Evolutionary conservation across 2,888 invertebrate species (phyloP), one percentile per base, ranked within the genome.

Genomic region (Dugesia japonica): DNA sequence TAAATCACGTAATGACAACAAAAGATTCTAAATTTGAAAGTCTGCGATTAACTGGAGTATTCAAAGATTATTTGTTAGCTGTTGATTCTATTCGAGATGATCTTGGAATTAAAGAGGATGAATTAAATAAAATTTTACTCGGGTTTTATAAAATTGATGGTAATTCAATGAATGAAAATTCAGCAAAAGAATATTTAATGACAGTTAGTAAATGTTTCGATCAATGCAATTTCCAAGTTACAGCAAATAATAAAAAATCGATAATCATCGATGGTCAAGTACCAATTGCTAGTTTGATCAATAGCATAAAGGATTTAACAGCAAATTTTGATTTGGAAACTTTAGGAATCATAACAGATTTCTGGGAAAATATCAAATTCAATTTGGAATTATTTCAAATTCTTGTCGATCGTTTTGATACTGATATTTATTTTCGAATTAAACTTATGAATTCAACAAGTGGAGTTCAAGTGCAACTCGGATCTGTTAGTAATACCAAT

Each of bases 361-460:
- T 81, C 79, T 83, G 82, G 82, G 81, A 82, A 31, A 81, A 81
- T 71, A 74, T 82, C 27, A 82, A 81, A 77, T 17, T 75, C 74
- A 72, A 71, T 27, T 28, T 79, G 42, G 82, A 82, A 33, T 75
- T 79, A 27, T 77, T 81, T 28, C 79, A 79, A 75, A 79, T 79
- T 1, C 78, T 82, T 13, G 79, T 81, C 42, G 79, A 79, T 26
- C 81, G 81, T 72, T 83, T 82, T 77, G 80, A 81, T 75, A 79
- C 77, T 1, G 82, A 79, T 76, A 81, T 82, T 20, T 76, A 82
- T 23, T 80, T 81, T 71, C 75, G 82, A 23, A 79, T 83, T 20
- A 81, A 81, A 72, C 78, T 79, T 28, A 82, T 81, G 77, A 83
- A 82, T 78, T 80, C 80, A 31, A 77, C 76, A 9, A 79, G 79